These are phyloP conservation scores for Callithrix jacchus DNA, from an alignment of 2,113 vertebrate species.

Conservation along the genomic window DNA sequence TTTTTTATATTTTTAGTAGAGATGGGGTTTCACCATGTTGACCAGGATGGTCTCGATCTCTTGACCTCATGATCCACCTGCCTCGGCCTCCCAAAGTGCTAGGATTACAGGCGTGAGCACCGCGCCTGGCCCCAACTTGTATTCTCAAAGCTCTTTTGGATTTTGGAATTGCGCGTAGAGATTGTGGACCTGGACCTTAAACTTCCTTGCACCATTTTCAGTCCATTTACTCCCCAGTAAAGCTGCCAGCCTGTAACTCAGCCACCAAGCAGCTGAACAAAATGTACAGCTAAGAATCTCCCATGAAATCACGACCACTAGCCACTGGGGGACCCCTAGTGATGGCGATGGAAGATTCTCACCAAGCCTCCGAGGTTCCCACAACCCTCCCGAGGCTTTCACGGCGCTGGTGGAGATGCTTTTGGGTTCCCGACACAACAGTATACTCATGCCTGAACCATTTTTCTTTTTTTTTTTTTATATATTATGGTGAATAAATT, in stretches of 20 bases:
- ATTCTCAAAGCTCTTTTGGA: not conserved
- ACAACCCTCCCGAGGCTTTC: not conserved
- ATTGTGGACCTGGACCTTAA: not conserved
- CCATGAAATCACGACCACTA: not conserved
- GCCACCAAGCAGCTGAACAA: not conserved
- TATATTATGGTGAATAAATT: not conserved
- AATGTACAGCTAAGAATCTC: not conserved
- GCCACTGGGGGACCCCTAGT: not conserved
- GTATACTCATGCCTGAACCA: not conserved
- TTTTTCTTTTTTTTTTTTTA: not conserved
- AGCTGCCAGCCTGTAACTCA: not conserved
- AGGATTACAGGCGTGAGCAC: no score
- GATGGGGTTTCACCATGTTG: no score
- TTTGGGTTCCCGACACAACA: not conserved
- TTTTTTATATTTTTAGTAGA: no score
- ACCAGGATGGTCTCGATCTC: no score
- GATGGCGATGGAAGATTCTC: not conserved
- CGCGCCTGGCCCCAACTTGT: no score
- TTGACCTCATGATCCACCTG: no score
- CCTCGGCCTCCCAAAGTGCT: no score
- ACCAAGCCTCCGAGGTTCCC: no score
- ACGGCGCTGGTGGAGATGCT: not conserved
- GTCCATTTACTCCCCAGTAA: not conserved
- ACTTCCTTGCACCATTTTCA: not conserved
- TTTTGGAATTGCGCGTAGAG: not conserved